A percentile compares a stretch with the other conserved stretches of the same genome.
Conservation (phyloP, 2,797 vertebrate genomes). For the Tauraco hartlaubi region DNA sequence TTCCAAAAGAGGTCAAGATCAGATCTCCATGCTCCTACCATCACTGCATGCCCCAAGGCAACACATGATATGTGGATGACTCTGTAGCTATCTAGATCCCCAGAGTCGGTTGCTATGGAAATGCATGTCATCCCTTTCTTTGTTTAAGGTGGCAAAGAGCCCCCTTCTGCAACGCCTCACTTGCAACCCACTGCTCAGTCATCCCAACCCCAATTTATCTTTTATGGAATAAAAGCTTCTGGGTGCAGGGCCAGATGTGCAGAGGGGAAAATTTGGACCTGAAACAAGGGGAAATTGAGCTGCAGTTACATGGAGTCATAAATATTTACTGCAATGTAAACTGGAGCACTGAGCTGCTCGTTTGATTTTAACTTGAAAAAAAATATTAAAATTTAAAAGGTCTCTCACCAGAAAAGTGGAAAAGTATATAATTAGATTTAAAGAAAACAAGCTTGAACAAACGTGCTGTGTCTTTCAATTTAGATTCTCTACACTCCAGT, state of each 20-base stretch:
- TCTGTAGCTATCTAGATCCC: background rate
- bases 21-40: background rate
- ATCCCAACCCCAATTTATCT: conserved; percentile 43
- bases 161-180: background rate
- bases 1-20: background rate
- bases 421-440: conserved; percentile 48
- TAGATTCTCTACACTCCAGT: background rate
- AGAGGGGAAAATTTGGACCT: conserved; percentile 25
- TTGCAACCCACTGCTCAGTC: conserved; percentile 6
- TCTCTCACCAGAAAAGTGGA: conserved; percentile 40
- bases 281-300: conserved; percentile 66
- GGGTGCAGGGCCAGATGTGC: conserved; percentile 55
- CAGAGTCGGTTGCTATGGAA: background rate
- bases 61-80: background rate
- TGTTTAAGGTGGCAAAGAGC: conserved; percentile 23
- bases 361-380: conserved; percentile 17
- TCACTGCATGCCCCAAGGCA: background rate
- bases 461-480: conserved; percentile 10
- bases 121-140: background rate
- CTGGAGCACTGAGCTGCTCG: background rate
- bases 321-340: conserved; percentile 68
- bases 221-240: conserved; percentile 41
- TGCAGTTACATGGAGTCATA: conserved; percentile 51
- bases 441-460: conserved; percentile 60
- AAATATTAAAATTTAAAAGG: conserved; percentile 12